Evolutionary conservation across 35 echinoderm and acorn worm genomes (phyloP).

Genomic region (Lytechinus pictus): DNA sequence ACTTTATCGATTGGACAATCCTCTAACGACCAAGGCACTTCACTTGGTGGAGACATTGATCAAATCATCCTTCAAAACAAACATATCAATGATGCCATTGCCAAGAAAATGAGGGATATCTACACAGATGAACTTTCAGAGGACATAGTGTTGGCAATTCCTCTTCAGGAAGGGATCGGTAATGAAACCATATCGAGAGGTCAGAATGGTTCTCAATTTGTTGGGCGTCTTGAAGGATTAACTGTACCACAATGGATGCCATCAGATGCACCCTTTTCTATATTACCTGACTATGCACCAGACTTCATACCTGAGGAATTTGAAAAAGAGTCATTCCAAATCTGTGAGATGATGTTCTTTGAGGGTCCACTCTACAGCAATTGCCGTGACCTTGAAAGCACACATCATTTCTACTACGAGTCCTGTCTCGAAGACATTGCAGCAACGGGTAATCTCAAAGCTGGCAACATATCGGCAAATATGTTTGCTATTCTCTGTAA

Average conservation of each 20-base stretch:
- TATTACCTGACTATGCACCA: constrained; percentile 44
- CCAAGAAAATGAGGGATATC: not conserved
- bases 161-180: constrained; percentile 65
- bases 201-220: not conserved
- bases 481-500: constrained; percentile 80
- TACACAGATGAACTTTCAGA: constrained; percentile 28
- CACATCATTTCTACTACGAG: constrained; percentile 68
- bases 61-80: constrained; percentile 44
- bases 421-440: constrained; percentile 68
- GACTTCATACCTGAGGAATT: constrained; percentile 29
- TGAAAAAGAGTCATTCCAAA: constrained; percentile 31
- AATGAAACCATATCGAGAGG: not conserved
- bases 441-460: constrained; percentile 47
- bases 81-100: not conserved
- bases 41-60: constrained; percentile 62
- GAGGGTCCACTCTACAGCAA: constrained; percentile 49
- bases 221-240: constrained; percentile 35
- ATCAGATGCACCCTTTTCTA: constrained; percentile 68
- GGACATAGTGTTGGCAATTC: constrained; percentile 52
- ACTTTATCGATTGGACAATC: constrained; percentile 57
- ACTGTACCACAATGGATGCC: constrained; percentile 51
- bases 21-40: not conserved
- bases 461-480: constrained; percentile 63
- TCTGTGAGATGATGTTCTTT: constrained; percentile 52
- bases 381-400: constrained; percentile 55